Evolutionary conservation across 1,140 invertebrate species (phyloP), one percentile per base, ranked within the genome.

Genomic region (Drosophila triauraria): DNA sequence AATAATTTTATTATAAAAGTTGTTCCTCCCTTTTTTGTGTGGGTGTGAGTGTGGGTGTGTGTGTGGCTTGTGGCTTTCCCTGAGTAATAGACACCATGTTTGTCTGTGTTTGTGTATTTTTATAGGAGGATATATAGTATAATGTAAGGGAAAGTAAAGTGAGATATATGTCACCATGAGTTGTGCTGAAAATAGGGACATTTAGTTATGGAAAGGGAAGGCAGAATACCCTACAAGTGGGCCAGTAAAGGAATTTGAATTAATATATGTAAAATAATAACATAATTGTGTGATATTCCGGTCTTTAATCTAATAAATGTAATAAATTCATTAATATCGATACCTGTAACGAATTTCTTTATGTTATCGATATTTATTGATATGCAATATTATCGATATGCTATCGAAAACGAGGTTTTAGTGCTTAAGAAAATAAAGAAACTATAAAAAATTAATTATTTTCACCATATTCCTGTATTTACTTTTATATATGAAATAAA

Each of bases 1-100:
- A 90, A 88, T 88, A 88, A 88, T 88, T 88, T 88, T 90, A 88
- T 90, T 88, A 88, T 81, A 84, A 88, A 88, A 88, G 75, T 78
- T 78, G 32, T 44, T 54, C 40, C 50, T 56, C 35, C 43, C 27
- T 40, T 56, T 38, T 51, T 51, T 51, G 30, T 47, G 12, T 15
- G 40, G 50, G 53, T 59, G 12, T 15, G 40, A 44, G 53, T 59
- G 42, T 46, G 10, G 20, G 43, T 44, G 7, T 46, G 43, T 12
- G 13, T 56, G 20, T 40, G 27, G 50, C 38, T 68, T 63, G 65
- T 43, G 75, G 76, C 58, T 78, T 63, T 63, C 23, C 30, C 42
- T 64, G 75, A 78, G 76, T 78, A 78, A 78, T 71, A 78, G 58
- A 78, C 46, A 78, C 75, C 44, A 47, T 27, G 69, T 42, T 30